Evolutionary conservation across 92 coral and sea anemone genomes (phyloP).

Genomic region (Zoanthus sansibaricus): DNA sequence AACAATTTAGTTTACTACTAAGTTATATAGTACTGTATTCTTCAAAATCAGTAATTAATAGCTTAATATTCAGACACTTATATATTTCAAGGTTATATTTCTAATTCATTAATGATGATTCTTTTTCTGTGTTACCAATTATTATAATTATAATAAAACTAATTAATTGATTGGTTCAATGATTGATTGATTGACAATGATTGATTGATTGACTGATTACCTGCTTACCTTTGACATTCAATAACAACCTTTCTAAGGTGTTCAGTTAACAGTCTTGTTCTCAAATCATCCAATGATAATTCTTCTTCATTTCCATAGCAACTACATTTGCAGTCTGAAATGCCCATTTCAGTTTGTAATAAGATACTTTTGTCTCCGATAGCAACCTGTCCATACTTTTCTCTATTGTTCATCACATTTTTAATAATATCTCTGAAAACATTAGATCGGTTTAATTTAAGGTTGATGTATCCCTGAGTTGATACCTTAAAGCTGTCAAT

Average conservation of each 20-base stretch:
- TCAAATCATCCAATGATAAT: conserved; percentile 7
- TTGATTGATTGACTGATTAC: too few species aligned
- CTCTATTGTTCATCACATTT: conserved; percentile 40
- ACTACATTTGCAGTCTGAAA: neutral
- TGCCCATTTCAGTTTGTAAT: conserved; percentile 24
- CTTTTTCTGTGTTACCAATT: too few species aligned
- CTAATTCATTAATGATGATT: too few species aligned
- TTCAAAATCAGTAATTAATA: too few species aligned
- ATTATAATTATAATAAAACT: too few species aligned
- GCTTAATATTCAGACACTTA: too few species aligned
- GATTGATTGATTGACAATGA: too few species aligned
- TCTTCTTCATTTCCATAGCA: neutral
- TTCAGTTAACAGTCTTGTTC: conserved; percentile 2
- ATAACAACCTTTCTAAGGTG: neutral
- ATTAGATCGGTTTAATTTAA: conserved; percentile 44
- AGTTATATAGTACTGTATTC: too few species aligned
- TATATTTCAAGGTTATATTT: too few species aligned
- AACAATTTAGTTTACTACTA: too few species aligned
- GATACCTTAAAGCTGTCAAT: conserved; percentile 27
- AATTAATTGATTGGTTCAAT: too few species aligned
- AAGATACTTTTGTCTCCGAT: neutral
- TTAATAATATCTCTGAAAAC: conserved; percentile 44
- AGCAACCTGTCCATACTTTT: conserved; percentile 41
- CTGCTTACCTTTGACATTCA: neutral
- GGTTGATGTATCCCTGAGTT: conserved; percentile 55